Conservation (phyloP, 2,888 invertebrate species). For the Cistogaster globosa region DNA sequence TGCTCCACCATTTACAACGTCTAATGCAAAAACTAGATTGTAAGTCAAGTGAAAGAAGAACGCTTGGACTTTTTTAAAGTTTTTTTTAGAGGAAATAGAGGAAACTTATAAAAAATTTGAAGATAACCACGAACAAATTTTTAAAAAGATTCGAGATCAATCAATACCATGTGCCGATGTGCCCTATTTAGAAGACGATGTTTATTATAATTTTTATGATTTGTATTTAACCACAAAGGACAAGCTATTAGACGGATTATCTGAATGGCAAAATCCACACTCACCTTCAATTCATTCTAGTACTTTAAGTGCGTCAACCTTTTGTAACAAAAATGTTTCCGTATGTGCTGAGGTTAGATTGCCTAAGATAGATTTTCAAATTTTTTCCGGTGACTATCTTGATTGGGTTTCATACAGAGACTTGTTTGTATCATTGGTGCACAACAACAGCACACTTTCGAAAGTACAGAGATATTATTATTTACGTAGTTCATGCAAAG, state of each 20-base stretch:
- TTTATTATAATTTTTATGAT: not conserved
- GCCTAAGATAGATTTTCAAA: not conserved
- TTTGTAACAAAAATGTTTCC: not conserved
- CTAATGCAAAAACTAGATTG: too few species aligned
- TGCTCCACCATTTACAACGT: too few species aligned
- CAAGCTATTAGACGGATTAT: not conserved
- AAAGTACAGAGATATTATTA: not conserved
- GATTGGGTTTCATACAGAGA: not conserved
- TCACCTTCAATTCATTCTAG: not conserved
- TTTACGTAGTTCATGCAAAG: not conserved
- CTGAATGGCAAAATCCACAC: not conserved
- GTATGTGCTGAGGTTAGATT: not conserved
- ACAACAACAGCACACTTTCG: not conserved
- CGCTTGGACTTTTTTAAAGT: too few species aligned
- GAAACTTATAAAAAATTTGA: too few species aligned
- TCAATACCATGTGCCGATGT: too few species aligned
- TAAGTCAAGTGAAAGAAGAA: too few species aligned
- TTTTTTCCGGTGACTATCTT: not conserved
- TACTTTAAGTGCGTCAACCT: not conserved
- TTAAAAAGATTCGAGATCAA: too few species aligned
- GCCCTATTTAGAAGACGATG: not conserved
- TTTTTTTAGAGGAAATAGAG: too few species aligned
- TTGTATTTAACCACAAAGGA: not conserved
- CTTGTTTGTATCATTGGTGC: not conserved
- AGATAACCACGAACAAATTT: too few species aligned